Percentiles rank a stretch among this genome's conserved stretches.
Evolutionary conservation across 2,113 vertebrate genomes (phyloP).

Genomic region (Arizona elegans): DNA sequence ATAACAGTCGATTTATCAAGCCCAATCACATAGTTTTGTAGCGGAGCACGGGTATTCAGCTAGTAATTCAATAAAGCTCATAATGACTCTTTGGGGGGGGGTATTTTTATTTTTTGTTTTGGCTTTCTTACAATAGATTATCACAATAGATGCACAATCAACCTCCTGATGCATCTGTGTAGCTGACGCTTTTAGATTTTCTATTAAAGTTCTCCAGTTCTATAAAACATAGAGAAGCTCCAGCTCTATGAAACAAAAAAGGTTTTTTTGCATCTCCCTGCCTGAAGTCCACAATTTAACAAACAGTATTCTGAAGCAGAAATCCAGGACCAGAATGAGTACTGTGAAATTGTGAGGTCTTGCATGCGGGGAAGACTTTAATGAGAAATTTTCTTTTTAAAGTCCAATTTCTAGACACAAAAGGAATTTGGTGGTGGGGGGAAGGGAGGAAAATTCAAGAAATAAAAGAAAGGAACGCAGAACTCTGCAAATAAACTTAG

Average conservation of each 20-base stretch:
- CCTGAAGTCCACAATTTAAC: neutral
- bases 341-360: neutral
- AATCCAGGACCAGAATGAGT: neutral
- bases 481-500: neutral
- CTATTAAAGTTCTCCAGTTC: neutral
- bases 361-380: neutral
- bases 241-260: neutral
- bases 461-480: neutral
- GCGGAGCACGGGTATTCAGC: no score
- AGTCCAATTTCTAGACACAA: neutral
- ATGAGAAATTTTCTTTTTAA: neutral
- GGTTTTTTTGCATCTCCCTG: neutral
- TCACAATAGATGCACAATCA: neutral
- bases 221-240: neutral
- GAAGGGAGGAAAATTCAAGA: neutral
- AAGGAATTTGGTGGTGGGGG: neutral
- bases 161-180: neutral
- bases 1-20: no score
- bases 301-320: neutral
- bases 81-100: neutral
- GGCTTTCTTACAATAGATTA: neutral
- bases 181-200: neutral
- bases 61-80: neutral
- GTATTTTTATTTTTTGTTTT: neutral
- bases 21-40: no score